phyloP scores from a whole-genome alignment of 2,797 vertebrate genomes.

The Chanos chanos region DNA sequence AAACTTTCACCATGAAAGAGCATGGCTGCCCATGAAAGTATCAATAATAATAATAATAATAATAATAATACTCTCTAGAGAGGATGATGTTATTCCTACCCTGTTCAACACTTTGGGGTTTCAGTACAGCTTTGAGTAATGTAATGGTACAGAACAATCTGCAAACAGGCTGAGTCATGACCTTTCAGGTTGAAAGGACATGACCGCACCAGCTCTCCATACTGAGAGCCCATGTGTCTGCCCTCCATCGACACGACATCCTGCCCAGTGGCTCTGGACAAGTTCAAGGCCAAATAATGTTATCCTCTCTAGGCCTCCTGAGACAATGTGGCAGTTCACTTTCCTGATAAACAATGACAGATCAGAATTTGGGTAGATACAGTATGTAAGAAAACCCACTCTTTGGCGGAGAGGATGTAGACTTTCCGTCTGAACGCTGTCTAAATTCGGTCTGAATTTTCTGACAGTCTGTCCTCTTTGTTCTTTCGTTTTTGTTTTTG shows the following conservation, averaged over 20 bases:
- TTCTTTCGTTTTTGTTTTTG: conserved; percentile 5
- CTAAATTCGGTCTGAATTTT: too few relatives aligned
- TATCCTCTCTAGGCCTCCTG: conserved; percentile 15
- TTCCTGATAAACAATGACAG: conserved; percentile 41
- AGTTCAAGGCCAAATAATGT: too few relatives aligned
- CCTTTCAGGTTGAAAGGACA: too few relatives aligned
- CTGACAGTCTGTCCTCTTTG: conserved; percentile 1
- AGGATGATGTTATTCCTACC: conserved; percentile 40
- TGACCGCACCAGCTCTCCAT: too few relatives aligned
- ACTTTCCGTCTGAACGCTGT: too few relatives aligned
- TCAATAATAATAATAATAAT: too few relatives aligned
- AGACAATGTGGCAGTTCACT: conserved; percentile 13
- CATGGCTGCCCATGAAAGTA: conserved; percentile 30
- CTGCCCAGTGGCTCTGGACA: too few relatives aligned
- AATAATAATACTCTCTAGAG: conserved; percentile 28
- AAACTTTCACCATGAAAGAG: conserved; percentile 37
- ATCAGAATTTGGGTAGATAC: conserved; percentile 33
- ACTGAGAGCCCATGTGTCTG: too few relatives aligned
- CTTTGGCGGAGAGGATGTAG: too few relatives aligned
- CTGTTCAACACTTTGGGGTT: conserved; percentile 45
- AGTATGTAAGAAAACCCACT: too few relatives aligned
- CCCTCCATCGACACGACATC: too few relatives aligned
- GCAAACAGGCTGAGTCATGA: conserved; percentile 27
- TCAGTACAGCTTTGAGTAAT: conserved; percentile 23
- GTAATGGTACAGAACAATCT: conserved; percentile 34